Base-by-base conservation (phyloP, 2,888 invertebrate species). In the Liopterus haemorrhoidalis region DNA sequence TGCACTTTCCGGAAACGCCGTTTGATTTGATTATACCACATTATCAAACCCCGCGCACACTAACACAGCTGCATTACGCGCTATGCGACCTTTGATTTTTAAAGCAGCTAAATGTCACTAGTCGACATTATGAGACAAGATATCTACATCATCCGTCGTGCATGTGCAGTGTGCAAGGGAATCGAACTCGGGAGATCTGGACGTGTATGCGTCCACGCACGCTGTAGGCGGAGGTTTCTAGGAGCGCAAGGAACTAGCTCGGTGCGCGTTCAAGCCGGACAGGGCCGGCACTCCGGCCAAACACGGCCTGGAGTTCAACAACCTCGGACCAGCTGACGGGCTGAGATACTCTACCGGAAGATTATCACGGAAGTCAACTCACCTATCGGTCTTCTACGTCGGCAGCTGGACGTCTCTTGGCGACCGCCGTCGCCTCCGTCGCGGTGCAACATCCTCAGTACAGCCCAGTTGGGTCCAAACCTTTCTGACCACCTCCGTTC, bases 321-420 rank as follows among this genome's bases (percentile, higher is more conserved):
- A 45, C 45, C 45, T 45, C 45, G 45, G 45, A 38, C 45, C 45
- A 45, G 45, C 45, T 45, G 45, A 45, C 45, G 45, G 45, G 39
- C n/a, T n/a, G 45, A 45, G 45, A 45, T 45, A 45, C 45, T 45
- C 39, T 45, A 45, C 45, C 45, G 45, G 45, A 45, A 45, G 45
- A 45, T 45, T n/a, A 45, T 45, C 45, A 45, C 45, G 45, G 45
- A 45, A 45, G 45, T 45, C 33, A 25, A 42, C 45, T 45, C 39
- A 45, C 45, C 45, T 45, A 33, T 31, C 45, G 65, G 64, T 65
- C 69, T 66, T 61, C 66, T 66, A 53, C 67, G 62, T 53, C 69
- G 62, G 56, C 68, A 63, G 58, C 68, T 68, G 55, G 69, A 67
- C 52, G 69, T 69, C 59, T 68, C 67, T 50, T 63, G 64, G 54